Evolutionary conservation across 2,113 vertebrate species (phyloP).

Genomic region (Anarrhichthys ocellatus): DNA sequence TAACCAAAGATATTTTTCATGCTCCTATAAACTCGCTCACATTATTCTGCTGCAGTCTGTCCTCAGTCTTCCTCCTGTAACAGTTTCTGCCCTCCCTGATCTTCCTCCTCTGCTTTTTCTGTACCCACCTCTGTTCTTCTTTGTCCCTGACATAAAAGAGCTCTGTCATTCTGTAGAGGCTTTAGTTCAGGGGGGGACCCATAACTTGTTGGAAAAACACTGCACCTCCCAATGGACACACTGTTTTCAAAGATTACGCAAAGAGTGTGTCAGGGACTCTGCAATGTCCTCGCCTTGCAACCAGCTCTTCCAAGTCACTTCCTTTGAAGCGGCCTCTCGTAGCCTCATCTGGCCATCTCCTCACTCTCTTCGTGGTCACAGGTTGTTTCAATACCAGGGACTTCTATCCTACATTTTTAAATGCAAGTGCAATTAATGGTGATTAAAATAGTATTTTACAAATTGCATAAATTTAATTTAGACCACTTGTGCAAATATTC

Average conservation of each 20-base stretch:
- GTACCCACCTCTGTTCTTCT: conserved; percentile 14
- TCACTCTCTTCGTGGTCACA: conserved; percentile 4
- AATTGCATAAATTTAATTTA: neutral
- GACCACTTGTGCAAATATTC: neutral
- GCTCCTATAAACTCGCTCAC: conserved; percentile 36
- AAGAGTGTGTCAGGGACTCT: conserved; percentile 53
- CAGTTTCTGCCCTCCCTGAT: conserved; percentile 10
- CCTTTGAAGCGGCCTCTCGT: conserved; percentile 27
- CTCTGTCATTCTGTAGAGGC: conserved; percentile 36
- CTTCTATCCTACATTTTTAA: neutral
- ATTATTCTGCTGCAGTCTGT: conserved; percentile 31
- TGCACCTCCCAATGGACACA: conserved; percentile 9
- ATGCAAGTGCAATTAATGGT: neutral
- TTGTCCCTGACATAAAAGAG: conserved; percentile 39
- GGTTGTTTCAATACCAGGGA: conserved; percentile 12
- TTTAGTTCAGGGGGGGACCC: conserved; percentile 29
- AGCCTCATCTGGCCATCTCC: conserved; percentile 30
- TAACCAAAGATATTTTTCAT: conserved; percentile 58
- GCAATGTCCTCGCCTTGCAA: conserved; percentile 24
- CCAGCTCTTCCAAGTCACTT: conserved; percentile 13
- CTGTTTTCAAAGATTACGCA: conserved; percentile 47
- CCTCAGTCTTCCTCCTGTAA: conserved; percentile 27
- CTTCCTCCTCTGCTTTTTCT: conserved; percentile 5
- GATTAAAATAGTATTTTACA: neutral
- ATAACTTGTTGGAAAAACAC: conserved; percentile 29